Evolutionary conservation across 2,113 vertebrate genomes (phyloP).

Genomic region (Nesogale talazaci): DNA sequence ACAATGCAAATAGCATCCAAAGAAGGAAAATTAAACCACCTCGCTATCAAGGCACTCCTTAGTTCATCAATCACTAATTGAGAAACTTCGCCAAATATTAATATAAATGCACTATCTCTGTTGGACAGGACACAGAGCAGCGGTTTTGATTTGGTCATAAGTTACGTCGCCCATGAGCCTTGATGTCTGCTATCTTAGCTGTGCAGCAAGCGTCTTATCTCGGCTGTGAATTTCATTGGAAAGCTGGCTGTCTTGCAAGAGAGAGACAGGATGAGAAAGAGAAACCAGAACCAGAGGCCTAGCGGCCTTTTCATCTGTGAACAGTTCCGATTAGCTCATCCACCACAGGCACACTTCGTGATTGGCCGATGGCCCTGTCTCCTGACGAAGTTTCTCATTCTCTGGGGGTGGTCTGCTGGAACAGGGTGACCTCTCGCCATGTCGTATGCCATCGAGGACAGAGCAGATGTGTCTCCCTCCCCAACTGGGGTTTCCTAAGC

Average conservation of each 20-base stretch:
- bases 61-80: conserved; percentile 73
- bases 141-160: conserved; percentile 72
- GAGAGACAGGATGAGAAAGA: conserved; percentile 61
- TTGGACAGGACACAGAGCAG: conserved; percentile 55
- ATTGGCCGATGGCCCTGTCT: background rate
- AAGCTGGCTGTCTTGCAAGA: conserved; percentile 74
- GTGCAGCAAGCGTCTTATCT: conserved; percentile 78
- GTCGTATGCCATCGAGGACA: background rate
- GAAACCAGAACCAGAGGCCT: conserved; percentile 56
- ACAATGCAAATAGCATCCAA: conserved; percentile 63
- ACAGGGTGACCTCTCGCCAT: background rate
- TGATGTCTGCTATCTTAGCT: conserved; percentile 80
- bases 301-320: conserved; percentile 23
- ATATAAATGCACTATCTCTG: conserved; percentile 79
- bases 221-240: conserved; percentile 76
- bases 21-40: conserved; percentile 64
- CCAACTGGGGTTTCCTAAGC: background rate
- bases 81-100: conserved; percentile 73
- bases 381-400: background rate
- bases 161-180: conserved; percentile 38
- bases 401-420: background rate
- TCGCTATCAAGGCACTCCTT: conserved; percentile 48
- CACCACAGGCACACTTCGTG: conserved; percentile 63
- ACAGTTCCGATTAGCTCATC: conserved; percentile 67
- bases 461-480: background rate